Base-by-base conservation (phyloP, 2,113 vertebrate genomes). In the Percopsis transmontana region DNA sequence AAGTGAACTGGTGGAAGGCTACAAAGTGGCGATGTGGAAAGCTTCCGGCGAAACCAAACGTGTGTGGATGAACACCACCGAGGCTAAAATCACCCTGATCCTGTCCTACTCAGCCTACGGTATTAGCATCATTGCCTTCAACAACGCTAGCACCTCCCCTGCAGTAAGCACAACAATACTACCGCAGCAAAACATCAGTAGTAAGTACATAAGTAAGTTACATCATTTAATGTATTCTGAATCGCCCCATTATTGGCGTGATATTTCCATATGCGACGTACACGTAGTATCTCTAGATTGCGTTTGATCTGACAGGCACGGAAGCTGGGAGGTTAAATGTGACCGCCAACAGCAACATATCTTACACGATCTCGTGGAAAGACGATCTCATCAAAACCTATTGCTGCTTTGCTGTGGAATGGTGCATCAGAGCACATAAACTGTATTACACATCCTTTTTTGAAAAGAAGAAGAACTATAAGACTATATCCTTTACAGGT, bases 341-440 rank as follows among this genome's bases (percentile, higher is more conserved):
- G 15, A 87, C 63, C 0, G 78, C 88, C 18, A 75, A 59, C 38
- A 72, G 1, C 18, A 74, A 68, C 0, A 73, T 21, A 0, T 85
- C 77, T 10, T 84, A 92, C 2, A 76, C 53, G 0, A 33, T 91
- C 41, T 66, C 57, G 1, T 92, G 90, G 92, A 67, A 21, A 27
- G 44, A 53, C 3, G 18, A 68, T 2, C 33, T 81, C 14, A 39
- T 67, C 21, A 19, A 18, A 44, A 55, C n/a, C 0, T 87, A 81
- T 2, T 41, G 63, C 52, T 93, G 92, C 79, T 93, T 74, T 3
- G 84, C 73, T 10, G 84, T 77, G 27, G 92, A 92, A 74, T 91
- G 90, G 91, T 69, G 58, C 67, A 40, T 2, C n/a, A 71, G 5
- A 0, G 75, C 74, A 15, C 59, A 69, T 2, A 66, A 56, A 19